A percentile compares a stretch with the other conserved stretches of the same genome.
Evolutionary conservation across 2,888 invertebrate genomes (phyloP).

Genomic region (Resseliella maxima): DNA sequence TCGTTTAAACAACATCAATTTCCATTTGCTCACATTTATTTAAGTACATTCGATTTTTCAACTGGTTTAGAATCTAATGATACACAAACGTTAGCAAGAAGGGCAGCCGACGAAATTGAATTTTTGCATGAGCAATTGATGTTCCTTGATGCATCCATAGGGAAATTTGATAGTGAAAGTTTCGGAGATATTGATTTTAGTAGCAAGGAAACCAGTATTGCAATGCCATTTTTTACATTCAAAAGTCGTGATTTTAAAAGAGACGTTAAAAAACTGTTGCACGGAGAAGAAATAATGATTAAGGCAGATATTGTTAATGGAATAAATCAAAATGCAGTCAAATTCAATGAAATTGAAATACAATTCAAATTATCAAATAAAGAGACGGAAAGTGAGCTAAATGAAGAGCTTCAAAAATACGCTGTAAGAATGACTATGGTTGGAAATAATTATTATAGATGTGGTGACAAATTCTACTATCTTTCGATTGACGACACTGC

Average conservation of each 20-base stretch:
- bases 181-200: not conserved
- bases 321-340: not conserved
- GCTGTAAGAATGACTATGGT: not conserved
- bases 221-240: not conserved
- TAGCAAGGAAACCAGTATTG: not conserved
- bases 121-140: not conserved
- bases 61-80: not conserved
- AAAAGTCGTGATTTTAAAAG: not conserved
- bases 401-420: not conserved
- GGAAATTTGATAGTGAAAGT: not conserved
- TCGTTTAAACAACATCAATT: constrained; percentile 6
- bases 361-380: not conserved
- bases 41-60: not conserved
- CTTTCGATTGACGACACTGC: not conserved
- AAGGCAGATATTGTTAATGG: not conserved
- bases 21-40: not conserved
- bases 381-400: not conserved
- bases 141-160: not conserved
- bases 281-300: not conserved
- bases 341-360: not conserved
- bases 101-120: no score
- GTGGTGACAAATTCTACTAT: not conserved
- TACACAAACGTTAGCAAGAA: not conserved
- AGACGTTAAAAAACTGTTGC: not conserved
- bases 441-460: not conserved